Evolutionary conservation across 2,888 invertebrate genomes (phyloP), one percentile per base, ranked within the genome.

Genomic region (Pyrrhosoma nymphula): DNA sequence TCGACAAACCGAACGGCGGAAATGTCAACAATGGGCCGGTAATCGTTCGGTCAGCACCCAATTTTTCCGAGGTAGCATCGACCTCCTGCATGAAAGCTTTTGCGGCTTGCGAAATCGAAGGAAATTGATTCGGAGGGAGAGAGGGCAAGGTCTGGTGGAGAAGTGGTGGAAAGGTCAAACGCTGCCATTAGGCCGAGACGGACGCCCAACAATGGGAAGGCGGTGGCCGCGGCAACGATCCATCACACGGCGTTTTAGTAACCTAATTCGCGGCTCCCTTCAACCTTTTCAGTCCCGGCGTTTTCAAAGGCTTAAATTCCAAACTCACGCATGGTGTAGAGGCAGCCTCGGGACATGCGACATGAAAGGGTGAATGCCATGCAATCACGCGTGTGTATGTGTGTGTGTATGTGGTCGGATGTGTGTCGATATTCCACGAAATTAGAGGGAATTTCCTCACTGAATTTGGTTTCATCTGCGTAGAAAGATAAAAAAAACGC

Each of bases 191-290:
- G 82, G 82, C 82, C 82, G 82, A 82, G 26, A 35, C 82, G 82
- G 82, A 35, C 82, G 82, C 82, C 82, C 82, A 82, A 82, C 82
- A 82, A 82, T 82, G 82, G 82, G 82, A 35, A 82, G 82, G 82
- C 82, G 82, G 82, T 82, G 82, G 82, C 82, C 82, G 82, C 82
- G 35, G 82, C 82, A 82, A 26, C 82, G 82, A 82, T 82, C 82
- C 82, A 82, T 82, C 82, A 82, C 82, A 82, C 30, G 82, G 82
- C 35, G 82, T 82, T 82, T 82, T 82, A 82, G 82, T 82, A 82
- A 82, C 82, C 82, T 82, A 82, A 82, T 82, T 82, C 82, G 82
- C 82, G 82, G 14, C 35, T 35, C 69, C 69, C 12, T 69, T 69
- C 69, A 69, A 23, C n/a, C 69, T 69, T 60, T 60, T 60, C 69